Conservation (phyloP, 2,797 vertebrate genomes). For the Lepidocolaptes lacrymiger region DNA sequence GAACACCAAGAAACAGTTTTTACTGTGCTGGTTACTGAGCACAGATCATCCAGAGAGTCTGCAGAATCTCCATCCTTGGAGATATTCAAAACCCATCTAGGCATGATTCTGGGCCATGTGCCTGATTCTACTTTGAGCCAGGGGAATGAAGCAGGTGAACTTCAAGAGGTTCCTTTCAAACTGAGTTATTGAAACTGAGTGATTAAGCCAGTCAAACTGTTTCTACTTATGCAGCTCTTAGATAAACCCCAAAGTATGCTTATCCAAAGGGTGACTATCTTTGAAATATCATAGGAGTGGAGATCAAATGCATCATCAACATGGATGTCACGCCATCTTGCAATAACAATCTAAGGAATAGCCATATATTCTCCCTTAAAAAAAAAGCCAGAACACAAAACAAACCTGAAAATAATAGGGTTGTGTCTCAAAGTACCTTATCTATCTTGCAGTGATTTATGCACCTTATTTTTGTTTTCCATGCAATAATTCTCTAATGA, state of each 20-base stretch:
- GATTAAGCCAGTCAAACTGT: background rate
- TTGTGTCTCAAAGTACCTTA: background rate
- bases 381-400: background rate
- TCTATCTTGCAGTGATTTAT: background rate
- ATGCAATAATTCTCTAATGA: background rate
- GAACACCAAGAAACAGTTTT: background rate
- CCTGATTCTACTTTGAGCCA: background rate
- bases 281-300: background rate
- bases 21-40: background rate
- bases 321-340: background rate
- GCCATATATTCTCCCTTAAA: background rate
- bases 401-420: background rate
- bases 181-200: background rate
- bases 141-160: background rate
- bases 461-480: background rate
- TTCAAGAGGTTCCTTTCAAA: background rate
- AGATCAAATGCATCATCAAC: background rate
- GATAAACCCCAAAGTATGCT: background rate
- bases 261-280: background rate
- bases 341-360: background rate
- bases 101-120: background rate
- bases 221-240: background rate
- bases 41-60: background rate
- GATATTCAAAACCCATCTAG: background rate
- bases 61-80: background rate